These are phyloP conservation scores for Drosophila biarmipes DNA, from an alignment of 1,140 invertebrate species.

Conservation along the genomic window DNA sequence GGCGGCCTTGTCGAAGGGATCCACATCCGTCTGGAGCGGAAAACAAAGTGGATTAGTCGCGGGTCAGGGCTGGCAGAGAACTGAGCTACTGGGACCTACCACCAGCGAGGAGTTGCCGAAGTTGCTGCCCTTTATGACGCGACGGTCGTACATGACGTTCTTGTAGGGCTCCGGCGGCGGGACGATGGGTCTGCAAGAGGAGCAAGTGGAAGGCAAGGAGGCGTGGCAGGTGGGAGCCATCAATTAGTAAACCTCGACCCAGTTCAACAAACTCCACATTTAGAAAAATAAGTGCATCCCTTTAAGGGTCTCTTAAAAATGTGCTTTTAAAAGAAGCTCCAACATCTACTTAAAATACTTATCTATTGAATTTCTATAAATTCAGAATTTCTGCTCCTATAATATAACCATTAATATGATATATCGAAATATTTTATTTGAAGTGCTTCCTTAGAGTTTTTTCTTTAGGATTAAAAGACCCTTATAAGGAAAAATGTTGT, in stretches of 20 bases:
- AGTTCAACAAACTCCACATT: conserved; percentile 57
- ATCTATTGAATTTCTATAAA: too few species aligned
- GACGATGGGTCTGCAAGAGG: conserved; percentile 58
- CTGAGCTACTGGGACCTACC: conserved; percentile 43
- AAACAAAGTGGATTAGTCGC: conserved; percentile 44
- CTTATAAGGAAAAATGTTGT: too few species aligned
- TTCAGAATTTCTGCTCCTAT: too few species aligned
- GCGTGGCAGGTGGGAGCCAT: conserved; percentile 18
- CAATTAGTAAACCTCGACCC: conserved; percentile 77
- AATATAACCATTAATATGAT: too few species aligned
- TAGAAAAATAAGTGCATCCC: conserved; percentile 1
- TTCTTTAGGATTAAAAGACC: too few species aligned
- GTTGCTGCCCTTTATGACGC: conserved; percentile 92
- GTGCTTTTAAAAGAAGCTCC: too few species aligned
- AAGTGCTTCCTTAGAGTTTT: too few species aligned
- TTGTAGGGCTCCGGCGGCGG: conserved; percentile 86
- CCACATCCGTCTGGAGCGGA: conserved; percentile 64
- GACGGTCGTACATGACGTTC: conserved; percentile 94
- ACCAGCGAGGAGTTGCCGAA: conserved; percentile 84
- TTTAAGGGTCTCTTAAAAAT: too few species aligned
- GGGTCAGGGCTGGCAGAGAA: conserved; percentile 57
- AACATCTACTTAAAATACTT: too few species aligned
- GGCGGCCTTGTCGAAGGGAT: conserved; percentile 83
- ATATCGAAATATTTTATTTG: too few species aligned
- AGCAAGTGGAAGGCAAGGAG: conserved; percentile 23